Evolutionary conservation across 2,797 vertebrate species (phyloP), one percentile per base, ranked within the genome.

Genomic region (Acanthis flammea): DNA sequence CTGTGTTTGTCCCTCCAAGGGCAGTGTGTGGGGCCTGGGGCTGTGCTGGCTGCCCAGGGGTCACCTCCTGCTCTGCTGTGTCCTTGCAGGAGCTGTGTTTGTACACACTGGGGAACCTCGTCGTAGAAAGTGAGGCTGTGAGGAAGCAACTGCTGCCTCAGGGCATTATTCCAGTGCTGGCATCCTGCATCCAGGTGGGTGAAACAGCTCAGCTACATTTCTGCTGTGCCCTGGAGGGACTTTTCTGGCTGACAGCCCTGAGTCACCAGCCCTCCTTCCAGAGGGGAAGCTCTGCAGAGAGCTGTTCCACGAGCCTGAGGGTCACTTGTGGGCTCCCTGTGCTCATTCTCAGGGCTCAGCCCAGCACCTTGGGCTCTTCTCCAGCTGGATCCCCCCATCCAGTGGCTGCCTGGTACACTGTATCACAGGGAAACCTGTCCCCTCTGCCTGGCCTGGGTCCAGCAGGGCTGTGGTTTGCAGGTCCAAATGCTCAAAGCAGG

Each of bases 91-190:
- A 99, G 96, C 96, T 99, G 92, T 99, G 99, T 96, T 97, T 99
- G 76, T 99, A 99, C 97, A 99, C 99, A 0, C 96, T 99, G 80
- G 99, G 99, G 58, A 99, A 99, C 95, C 97, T 99, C 51, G 98
- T 98, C 3, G 98, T 99, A 44, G 99, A 99, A 89, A 98, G 98
- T 17, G 94, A 98, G 71, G 93, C 93, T 48, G 98, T 98, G 33
- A 98, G 98, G 97, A 98, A 98, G 70, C 99, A 98, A 75, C 98
- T 99, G 37, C 89, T 99, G 92, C 98, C 98, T 17, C 99, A 99
- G 96, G 99, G 99, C 90, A 98, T 99, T 50, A 95, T 99, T 86
- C 98, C 98, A 47, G 98, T 98, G 55, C 96, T 99, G 95, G 96
- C 97, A 31, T 98, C 88, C 85, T 99, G 99, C 88, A 97, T 99